phyloP scores from a whole-genome alignment of 2,888 invertebrate genomes.

The Melitaea athalia region DNA sequence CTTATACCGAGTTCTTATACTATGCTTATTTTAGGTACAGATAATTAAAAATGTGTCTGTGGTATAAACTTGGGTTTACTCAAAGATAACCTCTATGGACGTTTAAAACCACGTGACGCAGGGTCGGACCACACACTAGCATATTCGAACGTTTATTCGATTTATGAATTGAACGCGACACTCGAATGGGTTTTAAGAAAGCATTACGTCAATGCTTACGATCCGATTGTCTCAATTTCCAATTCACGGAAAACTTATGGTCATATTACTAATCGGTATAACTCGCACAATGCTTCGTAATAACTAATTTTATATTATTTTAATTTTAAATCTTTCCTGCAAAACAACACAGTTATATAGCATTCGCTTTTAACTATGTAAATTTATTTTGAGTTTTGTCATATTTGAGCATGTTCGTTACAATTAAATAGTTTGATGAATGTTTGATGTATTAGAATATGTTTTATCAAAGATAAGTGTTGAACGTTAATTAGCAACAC shows the following conservation, averaged over 20 bases:
- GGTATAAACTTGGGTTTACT: not conserved
- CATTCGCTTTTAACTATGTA: too few species aligned
- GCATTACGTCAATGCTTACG: constrained; percentile 63
- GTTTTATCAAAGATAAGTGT: too few species aligned
- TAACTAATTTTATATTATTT: constrained; percentile 10
- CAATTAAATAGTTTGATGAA: too few species aligned
- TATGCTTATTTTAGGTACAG: not conserved
- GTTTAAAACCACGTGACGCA: constrained; percentile 7
- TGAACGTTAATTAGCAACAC: too few species aligned
- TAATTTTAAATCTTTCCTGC: not conserved
- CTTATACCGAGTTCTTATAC: too few species aligned
- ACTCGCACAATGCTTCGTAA: constrained; percentile 31
- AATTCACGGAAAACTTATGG: constrained; percentile 60
- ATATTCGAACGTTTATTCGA: constrained; percentile 15
- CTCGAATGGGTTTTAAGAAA: constrained; percentile 66
- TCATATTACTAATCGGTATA: constrained; percentile 63
- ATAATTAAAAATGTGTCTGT: not conserved
- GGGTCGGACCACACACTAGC: constrained; percentile 25
- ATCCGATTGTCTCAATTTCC: constrained; percentile 57
- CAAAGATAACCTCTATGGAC: not conserved
- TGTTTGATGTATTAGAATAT: too few species aligned
- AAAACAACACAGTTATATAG: too few species aligned
- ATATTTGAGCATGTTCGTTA: too few species aligned
- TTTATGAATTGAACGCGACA: constrained; percentile 46
- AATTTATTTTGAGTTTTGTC: too few species aligned